A percentile compares a stretch with the other conserved stretches of the same genome.
Conservation (phyloP, 2,113 vertebrate genomes). For the Psittacara wagleri region DNA sequence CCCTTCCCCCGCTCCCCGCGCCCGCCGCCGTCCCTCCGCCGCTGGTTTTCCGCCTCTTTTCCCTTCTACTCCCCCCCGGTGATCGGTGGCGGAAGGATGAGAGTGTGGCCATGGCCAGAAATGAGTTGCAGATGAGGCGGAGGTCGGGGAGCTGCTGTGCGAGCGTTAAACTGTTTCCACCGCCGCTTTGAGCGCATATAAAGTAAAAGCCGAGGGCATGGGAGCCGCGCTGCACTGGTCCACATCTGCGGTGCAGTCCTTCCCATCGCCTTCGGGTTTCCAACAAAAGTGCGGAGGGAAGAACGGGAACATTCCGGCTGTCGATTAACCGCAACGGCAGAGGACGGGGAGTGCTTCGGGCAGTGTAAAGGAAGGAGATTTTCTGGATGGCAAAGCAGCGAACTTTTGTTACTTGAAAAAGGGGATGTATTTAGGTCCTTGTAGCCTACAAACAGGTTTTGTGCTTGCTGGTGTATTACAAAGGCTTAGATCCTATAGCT, state of each 20-base stretch:
- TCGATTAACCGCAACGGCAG: not conserved
- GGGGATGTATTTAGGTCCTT: not conserved
- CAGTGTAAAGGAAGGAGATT: not conserved
- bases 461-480: not conserved
- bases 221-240: not conserved
- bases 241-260: not conserved
- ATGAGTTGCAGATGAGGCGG: slow-evolving; percentile 44
- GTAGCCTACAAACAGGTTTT: not conserved
- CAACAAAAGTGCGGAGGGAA: not conserved
- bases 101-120: slow-evolving; percentile 3
- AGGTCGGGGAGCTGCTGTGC: not conserved
- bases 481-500: not conserved
- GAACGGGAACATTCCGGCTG: not conserved
- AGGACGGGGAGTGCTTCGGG: not conserved
- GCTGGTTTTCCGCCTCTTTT: not conserved
- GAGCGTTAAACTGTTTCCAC: not conserved
- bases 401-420: not conserved
- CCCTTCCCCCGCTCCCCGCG: not conserved
- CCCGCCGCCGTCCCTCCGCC: not conserved
- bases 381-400: not conserved
- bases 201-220: not conserved
- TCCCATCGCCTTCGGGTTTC: not conserved
- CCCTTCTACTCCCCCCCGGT: not conserved
- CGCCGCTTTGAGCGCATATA: not conserved
- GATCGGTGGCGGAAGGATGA: slow-evolving; percentile 45